Evolutionary conservation across 2,797 vertebrate species (phyloP).

Genomic region (Gymnoscopelus microlampas): DNA sequence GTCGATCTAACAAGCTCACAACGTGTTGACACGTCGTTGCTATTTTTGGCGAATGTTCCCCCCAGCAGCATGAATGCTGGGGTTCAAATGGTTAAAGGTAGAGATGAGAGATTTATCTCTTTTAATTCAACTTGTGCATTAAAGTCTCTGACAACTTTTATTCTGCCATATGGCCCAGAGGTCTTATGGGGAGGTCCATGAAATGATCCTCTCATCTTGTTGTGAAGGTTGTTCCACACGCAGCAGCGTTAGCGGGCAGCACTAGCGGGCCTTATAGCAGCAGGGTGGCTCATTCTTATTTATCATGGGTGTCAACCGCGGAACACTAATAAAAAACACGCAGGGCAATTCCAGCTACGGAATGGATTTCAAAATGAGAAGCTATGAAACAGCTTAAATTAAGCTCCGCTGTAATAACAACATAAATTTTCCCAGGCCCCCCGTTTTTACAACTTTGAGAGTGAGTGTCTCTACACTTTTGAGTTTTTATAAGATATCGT

Average conservation of each 20-base stretch:
- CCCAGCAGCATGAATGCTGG: too few relatives aligned
- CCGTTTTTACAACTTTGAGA: constrained; percentile 21
- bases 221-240: constrained; percentile 33
- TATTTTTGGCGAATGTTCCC: too few relatives aligned
- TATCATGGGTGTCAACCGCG: constrained; percentile 53
- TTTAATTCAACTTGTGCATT: constrained; percentile 70
- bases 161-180: constrained; percentile 59
- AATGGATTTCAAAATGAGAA: constrained; percentile 48
- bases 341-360: constrained; percentile 44
- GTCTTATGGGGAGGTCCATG: constrained; percentile 20
- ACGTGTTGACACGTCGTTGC: too few relatives aligned
- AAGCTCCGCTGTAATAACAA: constrained; percentile 37
- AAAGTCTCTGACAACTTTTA: constrained; percentile 70
- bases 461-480: too few relatives aligned
- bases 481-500: too few relatives aligned
- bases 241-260: background rate
- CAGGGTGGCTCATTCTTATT: constrained; percentile 49
- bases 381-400: constrained; percentile 52
- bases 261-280: background rate
- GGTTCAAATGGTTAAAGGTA: too few relatives aligned
- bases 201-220: constrained; percentile 37
- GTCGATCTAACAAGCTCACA: too few relatives aligned
- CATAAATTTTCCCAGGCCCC: constrained; percentile 42
- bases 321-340: constrained; percentile 54
- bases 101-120: constrained; percentile 73